phyloP scores from a whole-genome alignment of 1,140 invertebrate genomes.

The Drosophila pectinifera region DNA sequence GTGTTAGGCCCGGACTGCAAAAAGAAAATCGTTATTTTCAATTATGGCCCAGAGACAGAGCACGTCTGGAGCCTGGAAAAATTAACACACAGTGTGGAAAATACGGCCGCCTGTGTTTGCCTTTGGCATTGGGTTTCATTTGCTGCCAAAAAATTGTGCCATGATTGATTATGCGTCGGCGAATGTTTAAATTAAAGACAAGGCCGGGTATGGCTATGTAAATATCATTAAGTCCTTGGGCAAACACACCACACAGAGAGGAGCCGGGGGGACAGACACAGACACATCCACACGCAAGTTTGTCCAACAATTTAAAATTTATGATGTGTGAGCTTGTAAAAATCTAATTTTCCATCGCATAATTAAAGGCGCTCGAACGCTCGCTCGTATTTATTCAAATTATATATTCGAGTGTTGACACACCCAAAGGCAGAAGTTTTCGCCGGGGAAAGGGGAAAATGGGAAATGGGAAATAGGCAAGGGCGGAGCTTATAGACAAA shows the following conservation, averaged over 20 bases:
- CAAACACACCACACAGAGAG: slow-evolving; percentile 25
- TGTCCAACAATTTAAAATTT: slow-evolving; percentile 78
- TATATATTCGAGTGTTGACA: slow-evolving; percentile 53
- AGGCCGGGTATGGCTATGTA: slow-evolving; percentile 41
- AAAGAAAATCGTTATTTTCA: slow-evolving; percentile 80
- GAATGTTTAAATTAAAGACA: slow-evolving; percentile 81
- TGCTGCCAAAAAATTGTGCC: slow-evolving; percentile 66
- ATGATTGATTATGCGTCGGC: slow-evolving; percentile 76
- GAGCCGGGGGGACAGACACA: slow-evolving; percentile 1
- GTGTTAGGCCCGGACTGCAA: slow-evolving; percentile 52
- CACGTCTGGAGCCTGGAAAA: slow-evolving; percentile 10
- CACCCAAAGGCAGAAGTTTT: slow-evolving; percentile 29
- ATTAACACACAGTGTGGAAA: slow-evolving; percentile 27
- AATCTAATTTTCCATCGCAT: slow-evolving; percentile 80
- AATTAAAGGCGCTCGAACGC: slow-evolving; percentile 65
- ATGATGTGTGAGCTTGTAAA: slow-evolving; percentile 81
- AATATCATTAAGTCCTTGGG: slow-evolving; percentile 73
- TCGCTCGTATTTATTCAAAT: slow-evolving; percentile 58
- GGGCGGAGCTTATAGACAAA: slow-evolving; percentile 27
- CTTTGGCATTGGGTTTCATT: slow-evolving; percentile 60
- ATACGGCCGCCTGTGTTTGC: slow-evolving; percentile 30
- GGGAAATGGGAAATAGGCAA: neutral
- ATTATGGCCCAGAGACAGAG: slow-evolving; percentile 54
- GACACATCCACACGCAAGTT: slow-evolving; percentile 39
- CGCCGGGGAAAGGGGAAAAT: neutral